Percentiles rank a stretch among this genome's conserved stretches.
Conservation (phyloP, 2,888 invertebrate genomes). For the Lasioglossum leucozonium region DNA sequence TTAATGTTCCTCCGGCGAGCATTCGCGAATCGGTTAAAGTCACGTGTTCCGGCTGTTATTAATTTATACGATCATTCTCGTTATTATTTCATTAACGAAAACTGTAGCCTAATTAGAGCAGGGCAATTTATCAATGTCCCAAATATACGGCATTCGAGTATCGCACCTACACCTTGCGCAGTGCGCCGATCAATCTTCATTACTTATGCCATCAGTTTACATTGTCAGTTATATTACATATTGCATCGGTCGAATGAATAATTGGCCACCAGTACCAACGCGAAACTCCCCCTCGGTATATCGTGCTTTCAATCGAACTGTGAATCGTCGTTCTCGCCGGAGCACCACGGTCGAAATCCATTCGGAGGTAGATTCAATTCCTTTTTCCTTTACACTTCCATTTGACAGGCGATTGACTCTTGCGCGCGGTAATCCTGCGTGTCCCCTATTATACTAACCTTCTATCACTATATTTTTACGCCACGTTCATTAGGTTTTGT, state of each 20-base stretch:
- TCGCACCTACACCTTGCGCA: conserved; percentile 24
- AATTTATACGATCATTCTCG: background rate
- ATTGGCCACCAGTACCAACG: conserved; percentile 14
- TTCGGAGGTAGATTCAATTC: background rate
- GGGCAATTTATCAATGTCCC: conserved; percentile 48
- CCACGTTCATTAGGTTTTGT: background rate
- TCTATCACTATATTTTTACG: background rate
- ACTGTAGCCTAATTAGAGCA: conserved; percentile 41
- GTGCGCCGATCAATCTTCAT: conserved; percentile 48
- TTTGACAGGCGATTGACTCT: background rate
- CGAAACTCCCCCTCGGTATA: background rate
- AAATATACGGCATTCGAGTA: conserved; percentile 42
- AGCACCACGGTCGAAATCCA: background rate
- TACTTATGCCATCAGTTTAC: conserved; percentile 54
- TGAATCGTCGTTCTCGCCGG: background rate
- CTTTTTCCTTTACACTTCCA: background rate
- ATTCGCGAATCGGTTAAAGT: background rate
- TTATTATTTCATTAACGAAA: conserved; percentile 49
- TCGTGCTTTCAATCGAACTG: background rate
- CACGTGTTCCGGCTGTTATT: background rate
- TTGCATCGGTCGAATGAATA: conserved; percentile 40
- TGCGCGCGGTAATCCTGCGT: background rate
- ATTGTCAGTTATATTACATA: conserved; percentile 42
- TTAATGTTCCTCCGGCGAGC: background rate
- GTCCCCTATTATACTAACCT: background rate